Base-by-base conservation (phyloP, 2,888 invertebrate species). In the Heliconius erato region DNA sequence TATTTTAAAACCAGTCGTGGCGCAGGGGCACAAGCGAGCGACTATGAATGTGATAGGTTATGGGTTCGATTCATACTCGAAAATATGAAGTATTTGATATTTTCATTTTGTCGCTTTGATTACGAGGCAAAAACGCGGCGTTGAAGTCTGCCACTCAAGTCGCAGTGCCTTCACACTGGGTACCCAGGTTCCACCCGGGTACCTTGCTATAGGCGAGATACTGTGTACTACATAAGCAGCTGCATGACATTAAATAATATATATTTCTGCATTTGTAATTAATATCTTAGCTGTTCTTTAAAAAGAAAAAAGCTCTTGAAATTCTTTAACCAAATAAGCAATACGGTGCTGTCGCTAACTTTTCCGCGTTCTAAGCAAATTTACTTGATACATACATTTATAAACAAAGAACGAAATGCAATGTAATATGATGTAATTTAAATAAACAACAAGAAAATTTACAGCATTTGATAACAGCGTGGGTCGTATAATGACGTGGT, bases 401-500 rank as follows among this genome's bases (percentile, higher is more conserved):
- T 67, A 28, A 78, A 40, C 19, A 68, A 65, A 67, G 28, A 78
- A 67, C 11, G 12, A 78, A 49, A 12, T 68, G 23, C 54, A 54
- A 23, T 23, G 0, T 54, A 23, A 54, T 54, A 9, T 68, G 26
- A 68, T 14, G 14, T 68, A 63, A 76, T 76, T 67, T 28, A 67
- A 67, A 67, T 59, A 49, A 40, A 44, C 23, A 78, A 78, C 26
- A 49, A 78, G 26, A 67, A 65, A 26, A 77, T 65, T 16, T n/a
- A 16, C 35, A 63, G 28, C 28, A 28, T 79, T 81, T 79, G 72
- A 71, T 79, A 81, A 28, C 78, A 84, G 91, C 91, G 92, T 94
- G 92, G 91, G 92, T 88, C 91, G 90, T 92, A 59, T 35, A 93
- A 91, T 91, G 92, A 91, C 91, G 86, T 28, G 28, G 28, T 28